Evolutionary conservation across 2,797 vertebrate genomes (phyloP), one percentile per base, ranked within the genome.

Genomic region (Argya squamiceps): DNA sequence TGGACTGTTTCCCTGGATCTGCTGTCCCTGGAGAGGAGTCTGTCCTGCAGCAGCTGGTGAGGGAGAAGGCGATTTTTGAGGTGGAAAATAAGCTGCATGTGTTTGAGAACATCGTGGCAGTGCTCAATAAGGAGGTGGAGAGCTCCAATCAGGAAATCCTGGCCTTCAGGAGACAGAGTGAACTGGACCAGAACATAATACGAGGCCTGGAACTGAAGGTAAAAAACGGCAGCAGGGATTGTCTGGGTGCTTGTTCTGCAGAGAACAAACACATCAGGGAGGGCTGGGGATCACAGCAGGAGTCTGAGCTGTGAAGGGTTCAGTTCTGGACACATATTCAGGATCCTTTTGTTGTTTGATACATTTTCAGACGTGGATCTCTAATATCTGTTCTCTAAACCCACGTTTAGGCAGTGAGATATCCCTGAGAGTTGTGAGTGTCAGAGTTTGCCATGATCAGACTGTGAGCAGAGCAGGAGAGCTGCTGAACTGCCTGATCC

Each of bases 111-210:
- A 99, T 99, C 1, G 97, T 98, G 10, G 96, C 98, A 0, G 98
- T 98, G 69, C 98, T 99, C 84, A 98, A 98, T 70, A 98, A 98
- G 69, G 99, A 99, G 96, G 98, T 99, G 89, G 98, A 98, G 84
- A 97, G 97, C 81, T 98, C 98, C 2, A 96, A 98, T 67, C 49
- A 98, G 73, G 97, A 97, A 22, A 95, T 98, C 68, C 76, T 86
- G 2, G 96, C 98, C 41, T 97, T 98, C 69, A 96, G 97, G 84
- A 97, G 98, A 18, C 98, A 98, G 92, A 98, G 97, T n/a, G 97
- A 98, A 11, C 95, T 96, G 17, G 98, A 97, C 88, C 98, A 98
- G 4, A 98, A 98, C 44, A 94, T 95, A 24, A 98, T 99, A 24
- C 95, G 97, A 73, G 95, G 96, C 75, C 91, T 99, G 65, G 98